Base-by-base conservation (phyloP, 92 coral and sea anemone species). In the Scolanthus callimorphus region DNA sequence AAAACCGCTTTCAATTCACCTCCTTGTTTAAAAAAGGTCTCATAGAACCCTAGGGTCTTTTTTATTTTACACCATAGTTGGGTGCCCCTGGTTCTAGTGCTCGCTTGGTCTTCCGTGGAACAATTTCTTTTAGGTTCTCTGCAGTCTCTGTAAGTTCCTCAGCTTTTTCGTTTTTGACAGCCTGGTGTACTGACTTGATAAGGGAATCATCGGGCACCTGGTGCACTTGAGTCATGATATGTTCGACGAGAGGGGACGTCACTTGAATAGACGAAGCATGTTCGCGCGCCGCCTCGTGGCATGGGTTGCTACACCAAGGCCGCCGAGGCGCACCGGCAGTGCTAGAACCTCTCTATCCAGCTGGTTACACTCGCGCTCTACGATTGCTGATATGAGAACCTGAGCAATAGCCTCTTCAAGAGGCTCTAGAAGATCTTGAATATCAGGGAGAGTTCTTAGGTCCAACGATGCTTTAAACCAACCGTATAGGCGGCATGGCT, bases 131-230 rank as follows among this genome's bases (percentile, higher is more conserved):
- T 9, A 74, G 22, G 3, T 23, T 6, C 64, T 55, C 37, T 51
- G 54, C 59, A 37, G 2, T 60, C 0, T 60, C 77, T 28, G 59
- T 38, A 30, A 49, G 69, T 37, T 61, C 71, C 25, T 9, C n/a
- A 27, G 61, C 74, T 56, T 51, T 75, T 58, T 58, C 62, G 11
- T 53, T 49, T 37, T 24, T 75, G 23, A 75, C 74, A 29, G 53
- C 67, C 59, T 65, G 62, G 39, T 58, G 75, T 49, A 51, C 43
- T 20, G 49, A 66, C 54, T 23, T 66, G 11, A 57, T 31, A 34
- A 55, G 68, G 27, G 62, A 65, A 10, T 51, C 62, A 29, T 67
- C 76, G 12, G 76, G 83, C n/a, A 76, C 57, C 48, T 67, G 77
- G 25, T 51, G 57, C n/a, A 25, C 21, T 51, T 51, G 26, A 15